Percentiles rank a stretch among this genome's conserved stretches.
phyloP scores from a whole-genome alignment of 2,113 vertebrate genomes.

The Pedetes capensis region DNA sequence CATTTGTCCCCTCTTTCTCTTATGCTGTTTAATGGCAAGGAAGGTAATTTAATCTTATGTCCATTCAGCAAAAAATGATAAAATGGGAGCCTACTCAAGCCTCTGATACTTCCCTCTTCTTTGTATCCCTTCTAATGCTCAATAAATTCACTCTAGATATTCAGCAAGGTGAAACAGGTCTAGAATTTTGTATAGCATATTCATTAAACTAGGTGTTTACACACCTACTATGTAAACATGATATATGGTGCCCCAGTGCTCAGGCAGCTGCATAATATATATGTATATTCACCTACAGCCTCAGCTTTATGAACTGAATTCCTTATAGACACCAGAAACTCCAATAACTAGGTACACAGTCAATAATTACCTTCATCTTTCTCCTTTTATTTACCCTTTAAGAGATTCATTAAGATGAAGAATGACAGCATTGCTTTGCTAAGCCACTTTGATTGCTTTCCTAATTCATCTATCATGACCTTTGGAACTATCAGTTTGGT shows the following conservation, averaged over 20 bases:
- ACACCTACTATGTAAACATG: not conserved
- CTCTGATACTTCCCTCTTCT: not conserved
- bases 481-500: conserved; percentile 79
- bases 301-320: conserved; percentile 34
- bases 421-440: conserved; percentile 63
- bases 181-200: not conserved
- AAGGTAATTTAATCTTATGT: not conserved
- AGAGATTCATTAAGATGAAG: conserved; percentile 78
- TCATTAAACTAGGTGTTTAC: conserved; percentile 34
- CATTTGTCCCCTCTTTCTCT: not conserved
- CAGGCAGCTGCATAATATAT: not conserved
- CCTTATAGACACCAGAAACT: conserved; percentile 40
- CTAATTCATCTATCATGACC: conserved; percentile 80
- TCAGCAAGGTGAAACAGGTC: not conserved
- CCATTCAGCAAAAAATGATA: not conserved
- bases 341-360: conserved; percentile 55
- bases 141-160: not conserved
- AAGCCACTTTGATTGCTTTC: conserved; percentile 80
- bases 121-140: not conserved
- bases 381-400: conserved; percentile 79
- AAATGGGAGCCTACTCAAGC: not conserved
- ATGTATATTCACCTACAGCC: not conserved
- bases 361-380: conserved; percentile 80
- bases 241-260: not conserved
- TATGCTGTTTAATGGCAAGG: not conserved